Evolutionary conservation across 2,888 invertebrate genomes (phyloP), one percentile per base, ranked within the genome.

Genomic region (Drosophila peninsularis): DNA sequence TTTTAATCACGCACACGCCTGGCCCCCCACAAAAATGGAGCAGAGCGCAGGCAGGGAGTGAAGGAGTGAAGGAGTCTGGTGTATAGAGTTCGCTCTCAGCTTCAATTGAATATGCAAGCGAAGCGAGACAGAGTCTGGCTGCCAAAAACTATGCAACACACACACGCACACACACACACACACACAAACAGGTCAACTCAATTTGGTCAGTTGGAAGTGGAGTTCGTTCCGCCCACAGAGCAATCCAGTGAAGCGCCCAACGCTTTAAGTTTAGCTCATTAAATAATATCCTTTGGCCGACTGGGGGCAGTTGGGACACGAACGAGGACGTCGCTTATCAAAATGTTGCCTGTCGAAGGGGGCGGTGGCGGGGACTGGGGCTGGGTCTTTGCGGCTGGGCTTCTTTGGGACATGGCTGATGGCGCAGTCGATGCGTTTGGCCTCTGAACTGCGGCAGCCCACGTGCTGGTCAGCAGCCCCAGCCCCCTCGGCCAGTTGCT

Each of bases 211-310:
- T 41, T 55, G 63, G 32, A 21, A 47, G 49, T 19, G 66, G 49
- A 45, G 37, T 13, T 53, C 11, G 37, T 13, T n/a, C 17, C 52
- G 45, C 56, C 81, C 78, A 61, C 75, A 63, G 54, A 30, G 53
- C 63, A 37, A 66, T 68, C 66, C 66, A 62, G 47, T 67, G 57
- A 54, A 66, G 77, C 74, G 74, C 58, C 80, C 78, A 78, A 73
- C 72, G 78, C 86, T 80, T 86, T 80, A 82, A 89, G 85, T 90
- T 86, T 87, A 91, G 88, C 90, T 91, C 90, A 91, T 91, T 91
- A 91, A 91, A 91, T 90, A 89, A 90, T 90, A 83, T 90, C 85
- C 85, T 83, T 81, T 88, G 30, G 76, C 76, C 66, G 81, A 82
- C 75, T n/a, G 71, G 61, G 61, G 52, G 68, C 53, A 63, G 21